Base-by-base conservation (phyloP, 2,797 vertebrate genomes). In the Darevskia nairensis region DNA sequence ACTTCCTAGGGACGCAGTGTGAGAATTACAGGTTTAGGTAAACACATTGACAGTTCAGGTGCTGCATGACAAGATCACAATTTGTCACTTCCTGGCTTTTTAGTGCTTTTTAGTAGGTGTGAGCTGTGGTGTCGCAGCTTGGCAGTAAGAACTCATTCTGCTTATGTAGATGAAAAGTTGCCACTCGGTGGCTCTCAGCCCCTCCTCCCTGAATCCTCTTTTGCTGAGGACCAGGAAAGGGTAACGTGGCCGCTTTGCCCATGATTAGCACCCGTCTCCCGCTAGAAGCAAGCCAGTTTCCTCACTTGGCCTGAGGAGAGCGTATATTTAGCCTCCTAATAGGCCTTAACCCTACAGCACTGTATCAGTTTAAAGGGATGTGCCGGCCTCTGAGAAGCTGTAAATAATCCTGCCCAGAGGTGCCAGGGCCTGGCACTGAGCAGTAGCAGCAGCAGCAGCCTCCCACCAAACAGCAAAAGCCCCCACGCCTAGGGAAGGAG, bases 311-410 rank as follows among this genome's bases (percentile, higher is more conserved):
- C 35, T 3, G 15, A 17, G 25, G 23, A 50, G 27, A 50, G 1
- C 10, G 32, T 71, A 76, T 89, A 81, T 81, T 89, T 80, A 82
- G 84, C 79, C 59, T 77, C 10, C 41, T 81, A 68, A 75, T 84
- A 71, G 21, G 82, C 13, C 76, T 89, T 11, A 80, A 59, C 41
- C 3, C n/a, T n/a, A 29, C 29, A 39, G 21, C n/a, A 0, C 44
- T 41, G 25, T 75, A 82, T 86, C 55, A 9, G 69, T 77, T 86
- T 82, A 75, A 75, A 25, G 78, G 78, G 76, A 50, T n/a, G 66
- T n/a, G 41, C 29, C 4, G 10, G 27, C 55, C 55, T 7, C 2
- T 15, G 35, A 23, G 69, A 29, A 15, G 19, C 10, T 1, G 46
- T n/a, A 2, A 35, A 6, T 39, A 32, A 86, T 69, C 35, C 77